These are phyloP conservation scores for Microcaecilia unicolor DNA, from an alignment of 2,797 vertebrate genomes.

Conservation along the genomic window DNA sequence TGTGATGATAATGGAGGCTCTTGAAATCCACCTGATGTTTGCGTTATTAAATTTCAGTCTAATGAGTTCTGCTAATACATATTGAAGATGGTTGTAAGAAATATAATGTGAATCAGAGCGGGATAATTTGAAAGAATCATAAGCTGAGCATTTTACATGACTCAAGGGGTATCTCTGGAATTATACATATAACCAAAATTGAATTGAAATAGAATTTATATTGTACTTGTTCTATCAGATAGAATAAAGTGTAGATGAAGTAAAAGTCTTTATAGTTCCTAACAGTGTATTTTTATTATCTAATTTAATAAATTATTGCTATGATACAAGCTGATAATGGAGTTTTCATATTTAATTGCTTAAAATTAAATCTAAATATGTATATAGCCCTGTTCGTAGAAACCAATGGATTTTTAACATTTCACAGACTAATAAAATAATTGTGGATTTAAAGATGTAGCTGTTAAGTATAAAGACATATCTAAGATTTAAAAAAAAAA, in stretches of 20 bases:
- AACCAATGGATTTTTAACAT: constrained; percentile 28
- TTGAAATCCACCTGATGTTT: constrained; percentile 95
- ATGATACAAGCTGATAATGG: constrained; percentile 42
- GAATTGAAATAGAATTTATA: constrained; percentile 76
- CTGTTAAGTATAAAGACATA: constrained; percentile 1
- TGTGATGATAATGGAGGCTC: constrained; percentile 85
- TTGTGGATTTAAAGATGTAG: constrained; percentile 11
- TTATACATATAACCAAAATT: constrained; percentile 88
- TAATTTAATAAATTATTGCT: constrained; percentile 68
- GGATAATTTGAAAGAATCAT: constrained; percentile 80
- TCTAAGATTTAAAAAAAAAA: too few relatives aligned
- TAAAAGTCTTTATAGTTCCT: constrained; percentile 70
- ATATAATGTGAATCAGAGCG: constrained; percentile 53
- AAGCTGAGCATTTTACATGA: constrained; percentile 80
- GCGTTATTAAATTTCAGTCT: constrained; percentile 94
- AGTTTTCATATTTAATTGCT: constrained; percentile 52
- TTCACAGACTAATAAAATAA: constrained; percentile 6
- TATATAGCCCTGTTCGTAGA: constrained; percentile 31
- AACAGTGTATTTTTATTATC: constrained; percentile 69
- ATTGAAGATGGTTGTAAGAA: constrained; percentile 76
- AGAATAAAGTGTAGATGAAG: constrained; percentile 88
- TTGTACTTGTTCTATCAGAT: constrained; percentile 54
- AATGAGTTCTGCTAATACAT: constrained; percentile 95
- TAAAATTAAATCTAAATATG: constrained; percentile 34
- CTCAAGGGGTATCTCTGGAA: constrained; percentile 85